Base-by-base conservation (phyloP, 2,888 invertebrate genomes). In the Leucozona laternaria region DNA sequence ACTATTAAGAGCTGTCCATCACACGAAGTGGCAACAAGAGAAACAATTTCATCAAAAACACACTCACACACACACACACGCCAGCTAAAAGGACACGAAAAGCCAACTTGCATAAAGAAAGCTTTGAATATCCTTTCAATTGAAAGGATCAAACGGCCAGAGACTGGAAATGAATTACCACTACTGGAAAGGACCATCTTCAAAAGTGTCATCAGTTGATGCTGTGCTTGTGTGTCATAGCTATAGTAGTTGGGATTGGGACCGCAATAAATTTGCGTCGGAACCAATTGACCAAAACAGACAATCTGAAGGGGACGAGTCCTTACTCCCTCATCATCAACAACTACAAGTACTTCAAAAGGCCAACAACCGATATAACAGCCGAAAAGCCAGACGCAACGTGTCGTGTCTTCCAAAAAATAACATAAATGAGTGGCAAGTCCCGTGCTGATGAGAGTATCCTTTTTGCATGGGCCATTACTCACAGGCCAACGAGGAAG, bases 91-190 rank as follows among this genome's bases (percentile, higher is more conserved):
- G 53, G 25, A 53, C 53, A 53, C 53, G 15, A 53, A n/a, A 28
- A 81, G 66, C 40, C 40, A 70, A 64, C 77, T 60, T 17, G 48
- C 53, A 45, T 34, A 25, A 43, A 45, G 15, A 62, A 50, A 31
- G 57, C 48, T 17, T 62, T 10, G 43, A 68, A 85, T 70, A 81
- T 81, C 85, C 85, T 85, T 81, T 78, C 77, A 48, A 68, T 64
- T 76, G 28, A 66, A 84, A 81, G 81, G 85, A 85, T 77, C 73
- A 77, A 34, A 43, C 57, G 31, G 31, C 68, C 79, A 85, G 76
- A 81, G 68, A 77, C 81, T 81, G 76, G 85, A 85, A 85, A 85
- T 85, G 85, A 85, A 73, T 81, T 78, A 64, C 85, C 85, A 85
- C 73, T 76, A 81, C 77, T 77, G 72, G 72, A 77, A 57, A 62